Base-by-base conservation (phyloP, 2,888 invertebrate genomes). In the Ceriagrion tenellum region DNA sequence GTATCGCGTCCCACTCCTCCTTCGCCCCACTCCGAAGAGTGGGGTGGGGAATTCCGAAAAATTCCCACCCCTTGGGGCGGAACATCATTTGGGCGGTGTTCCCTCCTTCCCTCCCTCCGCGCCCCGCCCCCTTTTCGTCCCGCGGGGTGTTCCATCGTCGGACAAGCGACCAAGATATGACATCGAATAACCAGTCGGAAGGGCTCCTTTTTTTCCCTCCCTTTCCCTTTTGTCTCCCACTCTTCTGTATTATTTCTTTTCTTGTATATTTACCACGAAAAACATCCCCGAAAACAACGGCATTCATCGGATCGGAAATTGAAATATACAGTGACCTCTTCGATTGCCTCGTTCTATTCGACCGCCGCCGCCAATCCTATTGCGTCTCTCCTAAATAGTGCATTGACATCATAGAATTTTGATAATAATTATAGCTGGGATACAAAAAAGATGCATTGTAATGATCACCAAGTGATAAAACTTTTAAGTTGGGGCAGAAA, bases 131-230 rank as follows among this genome's bases (percentile, higher is more conserved):
- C 40, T 55, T 40, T 20, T 89, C 89, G 13, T n/a, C 89, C 89
- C 55, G 16, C 26, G 13, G 55, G 55, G 55, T n/a, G 55, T 89
- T 47, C 55, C 20, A 47, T 89, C 89, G 23, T 89, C 55, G 89
- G 55, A 55, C 89, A 89, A 47, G 89, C 89, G 26, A 81, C 55
- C 89, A 55, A 89, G 89, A 89, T 81, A 81, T 55, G 89, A 89
- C 89, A 89, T 89, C 55, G n/a, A 55, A 89, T n/a, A 89, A 47
- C 55, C 89, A 89, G 23, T 8, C 55, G 20, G n/a, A 47, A n/a
- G 55, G 6, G 55, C 23, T 89, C n/a, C 18, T 81, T 35, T 30
- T 81, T 81, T 81, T 81, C 13, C 13, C 16, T 35, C 35, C 18
- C 4, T 3, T 35, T 69, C 3, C 69, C 69, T 23, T 69, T 69